These are phyloP conservation scores for Lasioglossum marginatum DNA, from an alignment of 2,888 invertebrate genomes.

Conservation along the genomic window DNA sequence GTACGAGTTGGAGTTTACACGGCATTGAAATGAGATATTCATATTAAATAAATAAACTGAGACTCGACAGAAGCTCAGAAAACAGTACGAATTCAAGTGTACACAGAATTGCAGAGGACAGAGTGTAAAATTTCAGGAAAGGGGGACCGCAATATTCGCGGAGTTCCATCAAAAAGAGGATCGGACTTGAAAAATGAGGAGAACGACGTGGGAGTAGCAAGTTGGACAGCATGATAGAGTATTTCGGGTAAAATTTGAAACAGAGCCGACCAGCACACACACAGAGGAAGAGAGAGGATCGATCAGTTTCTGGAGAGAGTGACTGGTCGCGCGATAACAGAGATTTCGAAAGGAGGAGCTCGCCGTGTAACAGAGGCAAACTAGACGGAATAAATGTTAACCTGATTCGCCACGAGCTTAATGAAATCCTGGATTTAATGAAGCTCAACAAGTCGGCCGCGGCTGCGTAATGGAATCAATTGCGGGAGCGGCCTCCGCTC, in stretches of 20 bases:
- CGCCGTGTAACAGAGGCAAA: slow-evolving; percentile 29
- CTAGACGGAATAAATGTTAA: slow-evolving; percentile 53
- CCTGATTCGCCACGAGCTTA: slow-evolving; percentile 52
- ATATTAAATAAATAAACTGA: not conserved
- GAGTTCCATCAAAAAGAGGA: not conserved
- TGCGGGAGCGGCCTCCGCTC: not conserved
- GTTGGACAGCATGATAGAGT: not conserved
- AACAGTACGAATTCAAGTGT: not conserved
- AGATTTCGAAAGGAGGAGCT: not conserved
- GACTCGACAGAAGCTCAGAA: not conserved
- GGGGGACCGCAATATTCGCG: not conserved
- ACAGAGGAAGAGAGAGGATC: not conserved
- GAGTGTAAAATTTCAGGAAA: no score
- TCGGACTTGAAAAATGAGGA: not conserved
- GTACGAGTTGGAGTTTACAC: rapidly evolving
- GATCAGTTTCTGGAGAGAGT: not conserved
- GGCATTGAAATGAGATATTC: not conserved
- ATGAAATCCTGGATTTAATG: slow-evolving; percentile 60
- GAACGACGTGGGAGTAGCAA: not conserved
- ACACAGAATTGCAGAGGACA: not conserved
- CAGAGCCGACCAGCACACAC: not conserved
- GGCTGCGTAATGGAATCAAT: slow-evolving; percentile 50
- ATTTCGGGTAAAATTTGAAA: slow-evolving; percentile 6
- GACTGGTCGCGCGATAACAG: not conserved
- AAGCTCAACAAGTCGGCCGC: slow-evolving; percentile 51